Evolutionary conservation across 2,113 vertebrate species (phyloP).

Genomic region (Lagopus muta): DNA sequence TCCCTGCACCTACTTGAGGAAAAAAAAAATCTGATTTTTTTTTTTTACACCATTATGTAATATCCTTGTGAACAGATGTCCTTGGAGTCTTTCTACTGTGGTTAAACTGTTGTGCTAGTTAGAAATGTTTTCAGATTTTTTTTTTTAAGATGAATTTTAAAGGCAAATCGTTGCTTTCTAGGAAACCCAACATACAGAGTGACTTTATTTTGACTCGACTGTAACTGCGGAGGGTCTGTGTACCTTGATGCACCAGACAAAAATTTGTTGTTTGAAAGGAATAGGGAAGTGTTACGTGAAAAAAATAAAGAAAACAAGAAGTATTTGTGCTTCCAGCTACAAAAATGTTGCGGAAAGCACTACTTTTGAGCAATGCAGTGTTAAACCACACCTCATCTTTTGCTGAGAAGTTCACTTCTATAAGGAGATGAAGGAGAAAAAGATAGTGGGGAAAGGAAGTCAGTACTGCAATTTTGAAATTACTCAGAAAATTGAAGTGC

Average conservation of each 20-base stretch:
- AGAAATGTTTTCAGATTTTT: neutral
- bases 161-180: neutral
- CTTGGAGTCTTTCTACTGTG: neutral
- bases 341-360: neutral
- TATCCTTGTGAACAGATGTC: neutral
- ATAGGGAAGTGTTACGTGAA: neutral
- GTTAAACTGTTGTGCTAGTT: neutral
- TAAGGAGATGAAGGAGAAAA: neutral
- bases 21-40: neutral
- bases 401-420: neutral
- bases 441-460: neutral
- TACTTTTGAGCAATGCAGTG: neutral
- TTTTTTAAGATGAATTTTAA: neutral
- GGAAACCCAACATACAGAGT: neutral
- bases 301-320: neutral
- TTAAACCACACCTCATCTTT: neutral
- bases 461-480: neutral
- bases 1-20: neutral
- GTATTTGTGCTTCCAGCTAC: neutral
- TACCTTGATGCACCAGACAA: neutral
- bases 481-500: neutral
- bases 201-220: neutral
- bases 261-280: neutral
- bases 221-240: neutral
- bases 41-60: neutral